Evolutionary conservation across 2,113 vertebrate genomes (phyloP), one percentile per base, ranked within the genome.

Genomic region (Spea multiplicata): DNA sequence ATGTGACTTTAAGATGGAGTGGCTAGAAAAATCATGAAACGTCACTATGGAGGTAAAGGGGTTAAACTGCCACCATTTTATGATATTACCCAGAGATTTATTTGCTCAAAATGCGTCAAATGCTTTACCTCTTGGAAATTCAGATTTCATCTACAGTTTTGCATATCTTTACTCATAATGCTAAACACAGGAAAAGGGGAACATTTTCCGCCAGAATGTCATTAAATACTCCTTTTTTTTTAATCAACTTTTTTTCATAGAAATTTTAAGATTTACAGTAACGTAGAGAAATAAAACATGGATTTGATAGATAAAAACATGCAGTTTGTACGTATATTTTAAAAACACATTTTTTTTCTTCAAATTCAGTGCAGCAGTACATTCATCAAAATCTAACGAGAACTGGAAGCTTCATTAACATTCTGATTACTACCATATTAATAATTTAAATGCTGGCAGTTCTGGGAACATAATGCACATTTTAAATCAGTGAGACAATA

Each of bases 401-500:
- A 62, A 46, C 46, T 50, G 61, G 14, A 65, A n/a, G 59, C 77
- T 73, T 73, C 70, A 73, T 79, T 73, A 79, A 66, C 77, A 79
- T 79, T 64, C 61, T 79, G 61, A 79, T 79, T 66, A 73, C 61
- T 45, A 66, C 45, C 70, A 47, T 73, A 73, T 79, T 64, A 78
- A 78, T 71, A 78, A 78, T 78, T 71, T 71, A 78, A 72, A 61
- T 53, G 57, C 71, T 45, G n/a, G 47, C 59, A 66, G 69, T 78
- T 68, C 69, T 72, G 70, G 50, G 69, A 72, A 47, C 14, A 72
- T 46, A 72, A 72, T 55, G 55, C 46, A 70, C 62, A 52, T 50
- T 72, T 78, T 62, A 44, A 46, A 53, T 16, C 57, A 64, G 76
- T 78, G 50, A 66, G 55, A 73, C 12, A 59, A 30, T 71, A 62